phyloP scores from a whole-genome alignment of 1,140 invertebrate genomes.

The Limonius californicus region DNA sequence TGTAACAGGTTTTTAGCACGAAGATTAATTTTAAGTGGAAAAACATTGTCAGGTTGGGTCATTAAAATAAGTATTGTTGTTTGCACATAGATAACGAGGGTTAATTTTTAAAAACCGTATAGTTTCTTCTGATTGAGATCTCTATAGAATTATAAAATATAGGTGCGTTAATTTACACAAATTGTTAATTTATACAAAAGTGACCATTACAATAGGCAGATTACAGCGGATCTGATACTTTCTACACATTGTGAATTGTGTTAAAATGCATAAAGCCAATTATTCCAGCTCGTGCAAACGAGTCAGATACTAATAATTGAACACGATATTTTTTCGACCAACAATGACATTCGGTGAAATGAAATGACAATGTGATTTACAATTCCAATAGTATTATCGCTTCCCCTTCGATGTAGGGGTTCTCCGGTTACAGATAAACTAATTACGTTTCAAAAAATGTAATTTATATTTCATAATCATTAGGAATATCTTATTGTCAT shows the following conservation, averaged over 20 bases:
- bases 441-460: constrained; percentile 32
- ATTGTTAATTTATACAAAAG: no score
- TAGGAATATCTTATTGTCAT: constrained; percentile 28
- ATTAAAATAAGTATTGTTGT: no score
- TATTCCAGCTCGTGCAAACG: constrained; percentile 11
- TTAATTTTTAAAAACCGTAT: no score
- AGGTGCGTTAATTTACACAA: no score
- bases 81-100: no score
- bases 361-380: constrained; percentile 38
- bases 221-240: constrained; percentile 1
- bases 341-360: constrained; percentile 32
- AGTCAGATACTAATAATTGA: constrained; percentile 24
- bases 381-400: constrained; percentile 36
- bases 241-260: constrained; percentile 6
- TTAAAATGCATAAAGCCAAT: constrained; percentile 14
- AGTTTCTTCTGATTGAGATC: no score
- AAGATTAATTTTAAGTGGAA: no score
- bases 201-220: background rate
- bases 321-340: constrained; percentile 17
- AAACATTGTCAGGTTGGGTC: no score
- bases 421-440: constrained; percentile 35
- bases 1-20: no score
- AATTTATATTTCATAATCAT: constrained; percentile 31
- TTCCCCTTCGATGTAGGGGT: constrained; percentile 25
- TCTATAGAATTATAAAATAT: no score